phyloP scores from a whole-genome alignment of 1,140 invertebrate species.

The Leptopilina clavipes region DNA sequence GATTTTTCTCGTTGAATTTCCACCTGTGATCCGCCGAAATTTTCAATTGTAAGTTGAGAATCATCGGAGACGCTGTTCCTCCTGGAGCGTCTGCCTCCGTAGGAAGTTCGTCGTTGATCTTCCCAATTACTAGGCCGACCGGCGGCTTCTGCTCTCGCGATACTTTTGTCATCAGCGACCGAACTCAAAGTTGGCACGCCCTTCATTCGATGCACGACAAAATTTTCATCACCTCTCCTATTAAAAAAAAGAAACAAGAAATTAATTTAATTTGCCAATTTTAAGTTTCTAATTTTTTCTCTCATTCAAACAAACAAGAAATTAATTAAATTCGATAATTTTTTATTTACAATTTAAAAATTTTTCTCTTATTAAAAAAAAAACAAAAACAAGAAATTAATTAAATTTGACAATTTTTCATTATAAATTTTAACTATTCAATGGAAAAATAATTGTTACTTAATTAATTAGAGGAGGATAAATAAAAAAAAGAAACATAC shows the following conservation, averaged over 20 bases:
- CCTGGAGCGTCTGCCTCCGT: slow-evolving; percentile 87
- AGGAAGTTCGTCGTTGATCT: slow-evolving; percentile 81
- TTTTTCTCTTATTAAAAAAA: too few relatives aligned
- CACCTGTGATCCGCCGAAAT: slow-evolving; percentile 91
- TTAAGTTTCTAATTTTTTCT: too few relatives aligned
- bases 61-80: slow-evolving; percentile 90
- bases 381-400: too few relatives aligned
- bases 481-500: slow-evolving; percentile 53
- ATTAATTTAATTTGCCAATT: too few relatives aligned
- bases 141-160: slow-evolving; percentile 79
- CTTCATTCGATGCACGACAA: slow-evolving; percentile 86
- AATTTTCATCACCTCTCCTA: slow-evolving; percentile 79
- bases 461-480: too few relatives aligned
- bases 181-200: slow-evolving; percentile 87
- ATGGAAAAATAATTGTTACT: too few relatives aligned
- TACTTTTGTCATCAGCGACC: slow-evolving; percentile 74
- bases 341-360: too few relatives aligned
- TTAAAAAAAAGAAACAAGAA: slow-evolving; percentile 33
- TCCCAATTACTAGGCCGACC: slow-evolving; percentile 90
- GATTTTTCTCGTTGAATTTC: too few relatives aligned
- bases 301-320: too few relatives aligned
- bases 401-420: too few relatives aligned
- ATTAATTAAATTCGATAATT: too few relatives aligned
- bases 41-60: slow-evolving; percentile 92
- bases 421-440: slow-evolving; percentile 27